Evolutionary conservation across 2,113 vertebrate genomes (phyloP).

Genomic region (Sphaerodactylus townsendi): DNA sequence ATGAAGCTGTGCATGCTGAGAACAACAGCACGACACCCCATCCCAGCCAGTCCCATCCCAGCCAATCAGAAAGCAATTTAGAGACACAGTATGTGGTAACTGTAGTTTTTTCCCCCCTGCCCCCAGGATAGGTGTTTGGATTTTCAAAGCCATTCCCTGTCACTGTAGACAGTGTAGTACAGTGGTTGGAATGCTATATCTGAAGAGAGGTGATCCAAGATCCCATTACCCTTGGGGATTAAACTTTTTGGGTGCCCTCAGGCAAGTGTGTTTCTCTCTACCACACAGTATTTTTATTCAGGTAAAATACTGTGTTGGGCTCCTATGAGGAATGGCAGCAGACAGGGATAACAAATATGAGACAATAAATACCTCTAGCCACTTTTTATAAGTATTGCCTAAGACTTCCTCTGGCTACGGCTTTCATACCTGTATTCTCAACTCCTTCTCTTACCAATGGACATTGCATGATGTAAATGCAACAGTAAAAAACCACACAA

Average conservation of each 20-base stretch:
- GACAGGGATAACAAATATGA: not conserved
- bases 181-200: not conserved
- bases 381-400: not conserved
- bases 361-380: not conserved
- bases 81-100: not conserved
- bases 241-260: not conserved
- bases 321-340: not conserved
- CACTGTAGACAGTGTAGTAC: not conserved
- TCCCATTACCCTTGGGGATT: not conserved
- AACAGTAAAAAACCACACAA: no score
- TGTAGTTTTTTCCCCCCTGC: not conserved
- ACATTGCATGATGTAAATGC: not conserved
- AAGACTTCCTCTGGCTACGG: not conserved
- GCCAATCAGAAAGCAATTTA: not conserved
- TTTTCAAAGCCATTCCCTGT: not conserved
- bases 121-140: not conserved
- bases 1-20: not conserved
- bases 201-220: not conserved
- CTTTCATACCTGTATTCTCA: not conserved
- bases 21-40: not conserved
- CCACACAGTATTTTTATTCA: not conserved
- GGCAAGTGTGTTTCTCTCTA: not conserved
- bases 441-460: not conserved
- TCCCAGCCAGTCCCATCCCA: not conserved
- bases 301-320: not conserved